These are phyloP conservation scores for Ferdinandea cuprea DNA, from an alignment of 2,888 invertebrate genomes.

Conservation along the genomic window DNA sequence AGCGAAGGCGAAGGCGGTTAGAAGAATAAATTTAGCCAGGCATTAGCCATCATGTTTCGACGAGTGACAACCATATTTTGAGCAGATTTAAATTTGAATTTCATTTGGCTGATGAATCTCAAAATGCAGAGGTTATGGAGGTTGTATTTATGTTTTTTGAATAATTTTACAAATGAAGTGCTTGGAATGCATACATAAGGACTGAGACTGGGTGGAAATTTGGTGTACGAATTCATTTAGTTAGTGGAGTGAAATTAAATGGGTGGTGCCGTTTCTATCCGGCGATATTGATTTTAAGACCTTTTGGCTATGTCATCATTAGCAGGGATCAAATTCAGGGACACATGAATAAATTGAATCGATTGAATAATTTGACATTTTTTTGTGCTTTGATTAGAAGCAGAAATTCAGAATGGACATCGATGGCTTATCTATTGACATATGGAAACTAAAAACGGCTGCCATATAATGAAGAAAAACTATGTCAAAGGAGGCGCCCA, in stretches of 20 bases:
- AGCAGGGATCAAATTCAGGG: no score
- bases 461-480: no score
- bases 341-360: no score
- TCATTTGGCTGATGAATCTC: conserved; percentile 53
- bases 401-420: no score
- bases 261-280: no score
- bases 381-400: no score
- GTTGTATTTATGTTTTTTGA: conserved; percentile 18
- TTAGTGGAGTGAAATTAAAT: conserved; percentile 32
- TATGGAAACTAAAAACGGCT: no score
- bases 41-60: conserved; percentile 4
- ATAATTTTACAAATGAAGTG: conserved; percentile 54
- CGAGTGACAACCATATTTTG: conserved; percentile 24
- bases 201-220: background rate
- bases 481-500: no score
- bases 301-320: no score
- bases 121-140: conserved; percentile 14
- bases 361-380: no score
- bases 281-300: no score
- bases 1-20: conserved; percentile 13
- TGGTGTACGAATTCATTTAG: conserved; percentile 13
- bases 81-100: conserved; percentile 51
- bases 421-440: no score
- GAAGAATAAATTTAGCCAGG: conserved; percentile 40
- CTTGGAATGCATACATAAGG: conserved; percentile 6